Evolutionary conservation across 2,113 vertebrate species (phyloP).

Genomic region (Aleadryas rufinucha): DNA sequence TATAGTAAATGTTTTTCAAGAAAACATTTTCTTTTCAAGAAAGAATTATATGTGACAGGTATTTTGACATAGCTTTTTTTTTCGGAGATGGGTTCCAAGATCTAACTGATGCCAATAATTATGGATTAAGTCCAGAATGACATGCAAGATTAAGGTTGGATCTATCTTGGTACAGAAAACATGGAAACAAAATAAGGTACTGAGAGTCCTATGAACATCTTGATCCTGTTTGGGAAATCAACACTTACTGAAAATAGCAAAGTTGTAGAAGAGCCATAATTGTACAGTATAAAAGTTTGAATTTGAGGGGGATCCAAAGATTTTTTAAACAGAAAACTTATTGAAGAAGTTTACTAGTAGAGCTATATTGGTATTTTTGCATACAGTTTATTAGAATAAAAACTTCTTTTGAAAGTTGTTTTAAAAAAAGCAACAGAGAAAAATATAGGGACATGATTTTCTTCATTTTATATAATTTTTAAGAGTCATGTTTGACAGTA

Average conservation of each 20-base stretch:
- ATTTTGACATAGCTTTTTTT: neutral
- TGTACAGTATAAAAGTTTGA: neutral
- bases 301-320: neutral
- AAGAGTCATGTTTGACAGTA: neutral
- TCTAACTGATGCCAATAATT: neutral
- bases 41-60: neutral
- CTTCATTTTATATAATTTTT: neutral
- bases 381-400: neutral
- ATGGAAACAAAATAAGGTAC: neutral
- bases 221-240: neutral
- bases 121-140: neutral
- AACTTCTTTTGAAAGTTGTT: neutral
- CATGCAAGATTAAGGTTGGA: neutral
- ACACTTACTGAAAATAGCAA: neutral
- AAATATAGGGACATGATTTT: neutral
- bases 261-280: neutral
- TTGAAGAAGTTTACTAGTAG: neutral
- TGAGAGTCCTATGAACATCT: neutral
- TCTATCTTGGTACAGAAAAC: neutral
- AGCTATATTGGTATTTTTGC: neutral
- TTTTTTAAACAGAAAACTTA: neutral
- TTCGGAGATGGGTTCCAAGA: neutral
- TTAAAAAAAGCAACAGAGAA: neutral
- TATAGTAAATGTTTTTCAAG: neutral
- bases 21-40: constrained; percentile 25